These are phyloP conservation scores for Chymomyza fuscimana DNA, from an alignment of 2,888 invertebrate species.

Conservation along the genomic window DNA sequence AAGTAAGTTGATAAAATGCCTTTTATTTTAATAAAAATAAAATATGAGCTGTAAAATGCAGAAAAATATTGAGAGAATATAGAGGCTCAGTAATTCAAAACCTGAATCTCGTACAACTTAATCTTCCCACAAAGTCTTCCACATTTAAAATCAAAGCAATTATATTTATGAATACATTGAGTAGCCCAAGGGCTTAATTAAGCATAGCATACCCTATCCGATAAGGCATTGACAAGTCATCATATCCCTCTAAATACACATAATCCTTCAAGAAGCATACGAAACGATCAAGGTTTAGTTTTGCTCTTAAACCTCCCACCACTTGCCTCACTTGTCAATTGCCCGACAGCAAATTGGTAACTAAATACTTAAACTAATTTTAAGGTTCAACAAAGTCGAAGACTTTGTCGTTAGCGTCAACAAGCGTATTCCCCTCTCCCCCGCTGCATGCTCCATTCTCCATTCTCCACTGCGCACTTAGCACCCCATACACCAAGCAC, in stretches of 20 bases:
- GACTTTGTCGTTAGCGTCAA: slow-evolving; percentile 56
- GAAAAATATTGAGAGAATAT: no score
- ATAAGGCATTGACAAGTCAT: background rate
- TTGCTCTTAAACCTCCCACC: background rate
- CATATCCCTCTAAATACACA: background rate
- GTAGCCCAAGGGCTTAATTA: no score
- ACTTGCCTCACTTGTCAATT: slow-evolving; percentile 8
- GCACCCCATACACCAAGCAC: background rate
- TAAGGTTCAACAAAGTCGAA: slow-evolving; percentile 74
- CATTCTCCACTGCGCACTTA: background rate
- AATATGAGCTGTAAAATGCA: no score
- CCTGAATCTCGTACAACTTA: no score
- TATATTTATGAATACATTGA: no score
- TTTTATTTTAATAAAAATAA: no score
- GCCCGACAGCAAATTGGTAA: slow-evolving; percentile 68
- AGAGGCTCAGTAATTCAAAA: no score
- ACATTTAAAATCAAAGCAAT: no score
- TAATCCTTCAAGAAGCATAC: background rate
- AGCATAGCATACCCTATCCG: background rate
- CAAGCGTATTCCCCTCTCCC: slow-evolving; percentile 26
- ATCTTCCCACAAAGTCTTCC: no score
- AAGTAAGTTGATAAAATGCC: no score
- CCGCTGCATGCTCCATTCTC: background rate
- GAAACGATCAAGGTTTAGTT: background rate
- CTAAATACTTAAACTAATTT: slow-evolving; percentile 76